These are phyloP conservation scores for Epinotia ramella DNA, from an alignment of 2,888 invertebrate genomes.

Conservation along the genomic window DNA sequence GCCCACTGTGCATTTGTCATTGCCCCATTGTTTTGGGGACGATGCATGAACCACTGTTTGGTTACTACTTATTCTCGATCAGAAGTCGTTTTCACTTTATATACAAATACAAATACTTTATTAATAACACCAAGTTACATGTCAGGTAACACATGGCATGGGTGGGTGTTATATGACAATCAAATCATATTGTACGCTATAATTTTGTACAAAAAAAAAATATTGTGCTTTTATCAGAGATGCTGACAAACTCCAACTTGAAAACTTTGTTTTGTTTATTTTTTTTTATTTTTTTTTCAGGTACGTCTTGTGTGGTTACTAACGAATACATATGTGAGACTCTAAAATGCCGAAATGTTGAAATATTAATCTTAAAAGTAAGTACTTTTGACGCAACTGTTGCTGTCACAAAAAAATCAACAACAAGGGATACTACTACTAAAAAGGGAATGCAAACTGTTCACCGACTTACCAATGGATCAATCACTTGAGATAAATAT, in stretches of 20 bases:
- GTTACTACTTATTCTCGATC: constrained; percentile 31
- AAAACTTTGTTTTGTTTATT: background rate
- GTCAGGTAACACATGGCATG: no score
- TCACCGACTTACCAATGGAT: no score
- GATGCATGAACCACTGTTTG: constrained; percentile 28
- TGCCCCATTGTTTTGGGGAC: constrained; percentile 53
- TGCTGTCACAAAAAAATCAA: no score
- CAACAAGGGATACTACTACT: no score
- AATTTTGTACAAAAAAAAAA: background rate
- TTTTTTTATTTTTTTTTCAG: constrained; percentile 18
- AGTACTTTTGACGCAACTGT: background rate
- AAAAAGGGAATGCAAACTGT: no score
- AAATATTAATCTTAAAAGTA: no score
- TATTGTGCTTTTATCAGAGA: background rate
- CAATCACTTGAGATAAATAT: no score
- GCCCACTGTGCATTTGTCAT: constrained; percentile 56
- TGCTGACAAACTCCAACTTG: background rate
- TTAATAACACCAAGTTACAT: no score
- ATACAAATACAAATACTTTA: no score
- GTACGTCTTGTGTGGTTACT: background rate
- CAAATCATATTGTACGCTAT: background rate
- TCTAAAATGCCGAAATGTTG: background rate
- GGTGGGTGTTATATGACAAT: no score
- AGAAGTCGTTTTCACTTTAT: constrained; percentile 6
- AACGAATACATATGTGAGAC: background rate